Percentiles rank a stretch among this genome's conserved stretches.
Evolutionary conservation across 2,797 vertebrate genomes (phyloP).

Genomic region (Morelia viridis): DNA sequence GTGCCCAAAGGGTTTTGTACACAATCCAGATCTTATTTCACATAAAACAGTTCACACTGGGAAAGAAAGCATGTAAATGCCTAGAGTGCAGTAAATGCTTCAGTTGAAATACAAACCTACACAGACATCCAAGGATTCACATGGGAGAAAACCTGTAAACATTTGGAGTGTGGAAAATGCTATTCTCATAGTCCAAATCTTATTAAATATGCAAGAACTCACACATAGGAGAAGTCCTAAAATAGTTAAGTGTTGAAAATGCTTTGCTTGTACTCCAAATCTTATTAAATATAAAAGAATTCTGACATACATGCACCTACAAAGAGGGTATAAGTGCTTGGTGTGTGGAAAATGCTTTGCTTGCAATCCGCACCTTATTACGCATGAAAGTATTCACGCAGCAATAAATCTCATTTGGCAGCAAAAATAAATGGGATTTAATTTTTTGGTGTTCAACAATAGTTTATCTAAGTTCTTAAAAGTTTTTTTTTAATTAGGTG

Average conservation of each 20-base stretch:
- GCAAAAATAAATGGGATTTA: no score
- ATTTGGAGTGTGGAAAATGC: not conserved
- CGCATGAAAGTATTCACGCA: not conserved
- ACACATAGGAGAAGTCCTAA: no score
- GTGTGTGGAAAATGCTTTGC: no score
- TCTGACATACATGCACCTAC: no score
- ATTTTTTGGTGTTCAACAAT: no score
- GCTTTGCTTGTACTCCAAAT: not conserved
- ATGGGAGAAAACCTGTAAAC: not conserved
- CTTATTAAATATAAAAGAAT: not conserved
- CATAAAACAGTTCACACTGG: no score
- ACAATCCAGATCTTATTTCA: no score
- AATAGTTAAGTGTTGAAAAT: no score
- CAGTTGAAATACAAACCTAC: not conserved
- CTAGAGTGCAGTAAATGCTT: not conserved
- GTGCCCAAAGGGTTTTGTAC: not conserved
- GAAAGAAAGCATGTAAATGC: not conserved
- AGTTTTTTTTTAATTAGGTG: no score
- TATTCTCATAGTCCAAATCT: not conserved
- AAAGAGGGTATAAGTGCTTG: no score
- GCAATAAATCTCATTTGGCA: no score
- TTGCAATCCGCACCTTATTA: not conserved
- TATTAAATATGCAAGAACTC: not conserved
- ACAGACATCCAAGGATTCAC: not conserved
- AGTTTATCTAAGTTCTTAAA: no score